phyloP scores from a whole-genome alignment of 2,797 vertebrate species.

The Rhinoraja longicauda region DNA sequence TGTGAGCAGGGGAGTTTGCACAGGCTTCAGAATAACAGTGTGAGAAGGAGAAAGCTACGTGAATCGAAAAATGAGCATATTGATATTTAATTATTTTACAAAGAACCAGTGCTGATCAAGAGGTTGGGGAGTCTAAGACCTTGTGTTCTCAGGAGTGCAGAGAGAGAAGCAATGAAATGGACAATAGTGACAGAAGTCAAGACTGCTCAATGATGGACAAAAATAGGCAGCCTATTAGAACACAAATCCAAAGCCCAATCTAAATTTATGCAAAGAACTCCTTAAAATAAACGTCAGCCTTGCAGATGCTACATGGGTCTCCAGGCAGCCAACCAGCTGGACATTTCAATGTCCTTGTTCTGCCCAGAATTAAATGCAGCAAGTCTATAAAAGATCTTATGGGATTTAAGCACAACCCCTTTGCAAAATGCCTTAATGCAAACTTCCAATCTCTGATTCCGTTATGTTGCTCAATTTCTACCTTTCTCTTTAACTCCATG shows the following conservation, averaged over 20 bases:
- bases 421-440: neutral
- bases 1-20: too few relatives aligned
- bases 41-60: too few relatives aligned
- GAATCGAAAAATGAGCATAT: neutral
- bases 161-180: neutral
- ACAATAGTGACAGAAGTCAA: neutral
- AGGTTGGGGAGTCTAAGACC: neutral
- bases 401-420: neutral
- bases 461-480: neutral
- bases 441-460: neutral
- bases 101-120: neutral
- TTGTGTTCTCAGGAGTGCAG: neutral
- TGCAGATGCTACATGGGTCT: neutral
- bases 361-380: neutral
- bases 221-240: neutral
- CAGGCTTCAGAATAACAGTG: too few relatives aligned
- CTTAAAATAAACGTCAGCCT: neutral
- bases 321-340: neutral
- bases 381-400: neutral
- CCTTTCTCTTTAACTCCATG: conserved; percentile 8
- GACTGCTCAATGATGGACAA: neutral
- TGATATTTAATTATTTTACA: neutral
- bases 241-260: neutral
- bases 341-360: neutral
- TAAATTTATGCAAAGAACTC: neutral